Conservation (phyloP, 1,140 invertebrate genomes). For the Drosophila seguyi region DNA sequence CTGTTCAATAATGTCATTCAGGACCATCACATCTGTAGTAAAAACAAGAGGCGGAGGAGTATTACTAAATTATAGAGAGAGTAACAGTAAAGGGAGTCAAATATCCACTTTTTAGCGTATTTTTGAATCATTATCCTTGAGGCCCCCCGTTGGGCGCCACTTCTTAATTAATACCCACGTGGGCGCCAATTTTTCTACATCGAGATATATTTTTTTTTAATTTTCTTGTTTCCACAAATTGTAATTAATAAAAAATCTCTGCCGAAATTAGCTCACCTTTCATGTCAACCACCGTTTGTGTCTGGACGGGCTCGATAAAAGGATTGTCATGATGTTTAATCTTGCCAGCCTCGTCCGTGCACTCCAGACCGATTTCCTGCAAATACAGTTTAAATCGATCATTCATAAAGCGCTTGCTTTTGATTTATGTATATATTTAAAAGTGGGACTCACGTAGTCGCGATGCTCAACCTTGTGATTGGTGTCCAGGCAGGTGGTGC, state of each 20-base stretch:
- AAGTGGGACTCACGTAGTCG: conserved; percentile 88
- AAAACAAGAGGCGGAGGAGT: neutral
- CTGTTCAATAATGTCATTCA: conserved; percentile 99
- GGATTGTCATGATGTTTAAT: conserved; percentile 95
- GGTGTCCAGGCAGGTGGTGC: conserved; percentile 87
- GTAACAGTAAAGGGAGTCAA: too few species aligned
- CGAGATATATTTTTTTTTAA: too few species aligned
- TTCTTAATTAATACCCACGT: too few species aligned
- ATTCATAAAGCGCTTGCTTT: neutral
- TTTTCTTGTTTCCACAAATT: too few species aligned
- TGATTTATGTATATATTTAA: neutral
- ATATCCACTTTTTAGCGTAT: too few species aligned
- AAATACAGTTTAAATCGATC: neutral
- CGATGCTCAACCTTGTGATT: conserved; percentile 89
- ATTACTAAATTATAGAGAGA: neutral
- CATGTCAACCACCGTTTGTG: conserved; percentile 96
- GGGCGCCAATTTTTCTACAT: too few species aligned
- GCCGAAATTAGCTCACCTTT: conserved; percentile 89
- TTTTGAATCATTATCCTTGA: too few species aligned
- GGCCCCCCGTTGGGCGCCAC: too few species aligned
- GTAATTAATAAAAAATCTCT: neutral
- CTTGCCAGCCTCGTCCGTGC: conserved; percentile 92
- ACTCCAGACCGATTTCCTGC: conserved; percentile 87
- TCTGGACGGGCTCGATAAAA: conserved; percentile 94
- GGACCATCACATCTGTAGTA: conserved; percentile 96